These are phyloP conservation scores for Coptotermes formosanus DNA, from an alignment of 1,140 invertebrate species.

Conservation along the genomic window DNA sequence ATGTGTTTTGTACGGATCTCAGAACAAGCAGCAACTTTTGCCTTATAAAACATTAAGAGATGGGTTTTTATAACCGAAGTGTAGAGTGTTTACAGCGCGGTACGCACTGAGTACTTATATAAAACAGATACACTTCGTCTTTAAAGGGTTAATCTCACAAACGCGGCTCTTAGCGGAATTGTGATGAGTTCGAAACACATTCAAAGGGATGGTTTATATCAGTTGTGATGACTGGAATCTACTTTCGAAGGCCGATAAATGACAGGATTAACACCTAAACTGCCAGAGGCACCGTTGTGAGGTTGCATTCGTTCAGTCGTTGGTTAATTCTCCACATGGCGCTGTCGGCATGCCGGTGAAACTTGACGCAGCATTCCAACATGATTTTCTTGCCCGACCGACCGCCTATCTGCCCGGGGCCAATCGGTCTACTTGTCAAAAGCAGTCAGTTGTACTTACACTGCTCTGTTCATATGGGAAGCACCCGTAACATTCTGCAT, in stretches of 20 bases:
- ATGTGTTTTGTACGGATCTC: no score
- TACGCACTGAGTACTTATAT: no score
- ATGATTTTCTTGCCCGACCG: not conserved
- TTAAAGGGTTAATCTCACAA: no score
- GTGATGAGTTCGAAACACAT: not conserved
- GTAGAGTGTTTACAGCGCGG: no score
- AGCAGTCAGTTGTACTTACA: not conserved
- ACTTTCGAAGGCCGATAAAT: not conserved
- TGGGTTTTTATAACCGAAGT: no score
- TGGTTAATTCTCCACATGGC: not conserved
- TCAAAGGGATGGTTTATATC: not conserved
- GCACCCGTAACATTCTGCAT: not conserved
- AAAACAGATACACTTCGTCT: no score
- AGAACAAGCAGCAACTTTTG: no score
- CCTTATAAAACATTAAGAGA: no score
- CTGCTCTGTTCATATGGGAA: not conserved
- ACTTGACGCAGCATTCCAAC: not conserved
- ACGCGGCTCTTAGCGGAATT: no score
- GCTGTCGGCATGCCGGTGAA: conserved; percentile 3
- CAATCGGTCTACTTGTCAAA: conserved; percentile 18
- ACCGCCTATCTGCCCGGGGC: not conserved
- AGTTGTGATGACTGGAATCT: not conserved
- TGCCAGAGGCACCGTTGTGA: not conserved
- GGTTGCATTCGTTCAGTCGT: not conserved
- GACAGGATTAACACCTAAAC: not conserved